Percentiles rank a stretch among this genome's conserved stretches.
Conservation (phyloP, 2,797 vertebrate genomes). For the Gastrophryne carolinensis region DNA sequence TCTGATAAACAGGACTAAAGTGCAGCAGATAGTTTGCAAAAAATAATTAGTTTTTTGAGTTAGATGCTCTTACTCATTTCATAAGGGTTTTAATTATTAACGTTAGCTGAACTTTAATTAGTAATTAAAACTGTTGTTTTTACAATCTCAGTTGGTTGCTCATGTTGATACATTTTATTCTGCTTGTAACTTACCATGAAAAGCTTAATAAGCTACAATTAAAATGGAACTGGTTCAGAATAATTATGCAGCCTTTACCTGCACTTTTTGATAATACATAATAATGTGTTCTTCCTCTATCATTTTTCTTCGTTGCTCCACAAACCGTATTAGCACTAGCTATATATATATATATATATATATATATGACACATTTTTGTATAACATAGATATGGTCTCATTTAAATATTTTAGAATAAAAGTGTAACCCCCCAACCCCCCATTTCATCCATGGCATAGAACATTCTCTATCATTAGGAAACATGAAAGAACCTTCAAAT, state of each 20-base stretch:
- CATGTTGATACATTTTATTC: slow-evolving; percentile 30
- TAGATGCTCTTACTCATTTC: not conserved
- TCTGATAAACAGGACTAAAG: not conserved
- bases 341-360: too few species aligned
- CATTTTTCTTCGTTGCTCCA: not conserved
- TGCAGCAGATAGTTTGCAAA: not conserved
- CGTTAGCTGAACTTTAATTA: slow-evolving; percentile 22
- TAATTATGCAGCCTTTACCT: not conserved
- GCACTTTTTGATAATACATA: slow-evolving; percentile 3
- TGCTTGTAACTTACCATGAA: slow-evolving; percentile 14
- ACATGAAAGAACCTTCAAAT: too few species aligned
- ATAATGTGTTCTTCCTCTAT: not conserved
- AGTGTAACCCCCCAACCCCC: too few species aligned
- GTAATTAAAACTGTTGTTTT: slow-evolving; percentile 31
- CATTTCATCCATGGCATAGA: too few species aligned
- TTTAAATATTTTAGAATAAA: too few species aligned
- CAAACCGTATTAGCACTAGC: slow-evolving; percentile 8
- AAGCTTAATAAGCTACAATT: slow-evolving; percentile 24
- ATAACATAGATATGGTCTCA: too few species aligned
- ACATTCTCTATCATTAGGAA: too few species aligned
- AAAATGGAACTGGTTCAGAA: not conserved
- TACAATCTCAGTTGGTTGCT: slow-evolving; percentile 5
- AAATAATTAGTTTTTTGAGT: not conserved
- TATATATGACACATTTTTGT: too few species aligned
- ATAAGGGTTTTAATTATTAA: slow-evolving; percentile 13